Conservation (phyloP, 1,140 invertebrate genomes). For the Drosophila suzukii region DNA sequence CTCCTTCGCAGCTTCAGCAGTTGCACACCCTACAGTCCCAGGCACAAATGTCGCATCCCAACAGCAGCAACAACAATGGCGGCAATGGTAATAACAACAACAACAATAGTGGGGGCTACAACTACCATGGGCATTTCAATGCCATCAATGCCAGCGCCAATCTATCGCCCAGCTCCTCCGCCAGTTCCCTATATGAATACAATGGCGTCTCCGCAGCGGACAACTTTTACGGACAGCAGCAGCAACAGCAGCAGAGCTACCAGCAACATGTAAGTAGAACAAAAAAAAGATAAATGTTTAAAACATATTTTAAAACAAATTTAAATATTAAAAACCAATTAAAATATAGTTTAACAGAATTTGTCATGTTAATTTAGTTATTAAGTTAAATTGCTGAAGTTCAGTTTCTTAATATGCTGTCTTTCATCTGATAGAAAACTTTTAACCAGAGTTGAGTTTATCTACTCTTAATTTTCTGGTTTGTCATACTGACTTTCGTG, state of each 20-base stretch:
- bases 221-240: constrained; percentile 62
- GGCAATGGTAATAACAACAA: constrained; percentile 44
- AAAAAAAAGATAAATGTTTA: background rate
- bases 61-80: constrained; percentile 40
- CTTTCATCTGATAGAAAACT: too few relatives aligned
- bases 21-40: constrained; percentile 62
- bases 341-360: background rate
- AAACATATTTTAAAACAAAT: background rate
- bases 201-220: constrained; percentile 52
- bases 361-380: too few relatives aligned
- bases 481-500: too few relatives aligned
- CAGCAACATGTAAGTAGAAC: constrained; percentile 69
- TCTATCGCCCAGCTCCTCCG: constrained; percentile 71
- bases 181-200: constrained; percentile 72
- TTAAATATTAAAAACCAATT: background rate
- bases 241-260: constrained; percentile 58
- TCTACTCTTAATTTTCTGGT: too few relatives aligned
- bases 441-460: too few relatives aligned
- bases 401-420: too few relatives aligned
- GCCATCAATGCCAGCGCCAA: constrained; percentile 70
- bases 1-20: constrained; percentile 50
- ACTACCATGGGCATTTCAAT: constrained; percentile 77
- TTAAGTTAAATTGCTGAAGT: too few relatives aligned
- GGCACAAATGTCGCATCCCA: constrained; percentile 37
- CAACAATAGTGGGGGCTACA: constrained; percentile 60